A percentile compares a stretch with the other conserved stretches of the same genome.
These are phyloP conservation scores for Montipora capricornis DNA, from an alignment of 64 coral and sea anemone species.

Conservation along the genomic window DNA sequence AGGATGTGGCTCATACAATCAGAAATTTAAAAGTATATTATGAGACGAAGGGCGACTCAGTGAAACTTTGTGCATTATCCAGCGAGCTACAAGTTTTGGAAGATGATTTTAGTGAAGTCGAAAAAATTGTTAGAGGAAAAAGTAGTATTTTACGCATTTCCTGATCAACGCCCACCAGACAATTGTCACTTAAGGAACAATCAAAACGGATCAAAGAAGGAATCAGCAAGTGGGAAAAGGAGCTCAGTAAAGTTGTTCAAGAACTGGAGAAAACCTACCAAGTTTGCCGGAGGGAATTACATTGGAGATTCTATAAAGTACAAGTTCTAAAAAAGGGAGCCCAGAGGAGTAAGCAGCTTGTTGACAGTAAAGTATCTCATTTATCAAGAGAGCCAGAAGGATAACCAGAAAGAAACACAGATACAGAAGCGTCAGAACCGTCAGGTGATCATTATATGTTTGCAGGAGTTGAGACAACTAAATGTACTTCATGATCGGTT, in stretches of 20 bases:
- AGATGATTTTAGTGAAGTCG: conserved; percentile 12
- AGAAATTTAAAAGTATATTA: conserved; percentile 17
- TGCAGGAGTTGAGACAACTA: too few relatives aligned
- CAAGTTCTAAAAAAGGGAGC: too few relatives aligned
- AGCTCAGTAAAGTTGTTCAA: neutral
- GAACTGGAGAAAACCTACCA: neutral
- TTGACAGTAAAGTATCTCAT: too few relatives aligned
- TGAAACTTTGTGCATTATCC: neutral
- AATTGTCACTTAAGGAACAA: neutral
- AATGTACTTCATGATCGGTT: too few relatives aligned
- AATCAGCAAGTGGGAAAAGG: neutral
- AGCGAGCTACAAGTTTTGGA: neutral
- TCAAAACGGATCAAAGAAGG: neutral
- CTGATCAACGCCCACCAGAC: too few relatives aligned
- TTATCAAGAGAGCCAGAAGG: neutral
- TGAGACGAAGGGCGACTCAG: neutral
- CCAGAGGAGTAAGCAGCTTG: neutral
- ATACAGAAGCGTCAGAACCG: too few relatives aligned
- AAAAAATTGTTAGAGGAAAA: conserved; percentile 20
- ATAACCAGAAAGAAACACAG: too few relatives aligned
- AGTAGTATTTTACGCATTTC: neutral
- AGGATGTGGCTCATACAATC: neutral
- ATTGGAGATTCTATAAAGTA: neutral
- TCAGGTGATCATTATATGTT: too few relatives aligned
- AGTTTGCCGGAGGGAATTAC: neutral